Evolutionary conservation across 2,797 vertebrate genomes (phyloP).

Genomic region (Aythya fuligula): DNA sequence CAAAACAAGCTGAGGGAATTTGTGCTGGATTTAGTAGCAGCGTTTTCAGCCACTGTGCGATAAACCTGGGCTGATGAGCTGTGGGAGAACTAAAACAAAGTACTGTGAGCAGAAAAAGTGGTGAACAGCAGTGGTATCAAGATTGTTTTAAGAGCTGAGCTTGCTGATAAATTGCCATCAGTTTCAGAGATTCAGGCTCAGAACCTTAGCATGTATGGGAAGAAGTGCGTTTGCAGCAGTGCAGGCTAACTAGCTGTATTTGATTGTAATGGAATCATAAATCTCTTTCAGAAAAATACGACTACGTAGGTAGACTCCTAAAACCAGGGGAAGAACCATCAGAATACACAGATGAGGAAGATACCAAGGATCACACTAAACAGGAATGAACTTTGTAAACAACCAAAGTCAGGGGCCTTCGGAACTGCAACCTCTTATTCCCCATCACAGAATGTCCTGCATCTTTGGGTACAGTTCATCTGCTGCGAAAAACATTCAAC

Average conservation of each 20-base stretch:
- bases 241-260: neutral
- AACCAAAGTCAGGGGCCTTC: slow-evolving; percentile 92
- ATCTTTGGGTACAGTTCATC: slow-evolving; percentile 77
- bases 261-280: slow-evolving; percentile 48
- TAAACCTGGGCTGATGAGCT: neutral
- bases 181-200: neutral
- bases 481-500: slow-evolving; percentile 79
- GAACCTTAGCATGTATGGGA: neutral
- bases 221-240: neutral
- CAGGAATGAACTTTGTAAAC: slow-evolving; percentile 92
- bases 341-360: slow-evolving; percentile 99
- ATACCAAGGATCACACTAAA: slow-evolving; percentile 98
- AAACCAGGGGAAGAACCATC: slow-evolving; percentile 98
- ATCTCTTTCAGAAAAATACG: slow-evolving; percentile 93
- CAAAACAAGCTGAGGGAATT: neutral
- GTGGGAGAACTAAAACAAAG: neutral
- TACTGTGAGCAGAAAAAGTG: neutral
- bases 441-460: slow-evolving; percentile 77
- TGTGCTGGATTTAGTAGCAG: neutral
- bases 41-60: neutral
- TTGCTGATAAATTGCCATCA: neutral
- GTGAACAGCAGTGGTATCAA: neutral
- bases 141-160: neutral
- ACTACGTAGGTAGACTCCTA: slow-evolving; percentile 96
- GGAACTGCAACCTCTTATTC: slow-evolving; percentile 84